Base-by-base conservation (phyloP, 2,888 invertebrate species). In the Augiades crinisus region DNA sequence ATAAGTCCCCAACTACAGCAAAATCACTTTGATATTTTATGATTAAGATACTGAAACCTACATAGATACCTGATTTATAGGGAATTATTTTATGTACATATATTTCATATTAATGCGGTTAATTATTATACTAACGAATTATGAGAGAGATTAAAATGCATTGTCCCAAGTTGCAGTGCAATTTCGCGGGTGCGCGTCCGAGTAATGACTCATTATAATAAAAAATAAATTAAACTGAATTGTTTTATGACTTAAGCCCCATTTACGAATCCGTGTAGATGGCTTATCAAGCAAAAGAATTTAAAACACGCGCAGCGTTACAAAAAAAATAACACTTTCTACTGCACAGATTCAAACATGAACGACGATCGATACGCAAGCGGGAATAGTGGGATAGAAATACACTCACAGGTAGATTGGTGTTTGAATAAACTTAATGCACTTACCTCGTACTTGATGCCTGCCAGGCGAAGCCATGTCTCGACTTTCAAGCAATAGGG, bases 401-500 rank as follows among this genome's bases (percentile, higher is more conserved):
- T 2, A 8, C 1, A 7, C 5, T 8, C 2, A 41, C 27, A 38
- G 12, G 19, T 10, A 8, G 17, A 22, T 10, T 14, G 6, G 21
- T 14, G 31, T 30, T 12, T n/a, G 17, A 33, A 37, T 13, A 22
- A 36, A 49, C 10, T 27, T 17, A 40, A 40, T 43, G 34, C 47
- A 75, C 94, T 92, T 90, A 98, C 98, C 96, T 98, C 97, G 89
- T 98, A 98, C 90, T 96, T 96, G 81, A 98, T 92, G 78, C 95
- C 96, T 74, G 95, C 94, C 70, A 98, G 92, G 78, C 98, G 93
- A 64, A 98, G 92, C 97, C 97, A 98, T 72, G 98, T 97, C 91
- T 98, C 98, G 69, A 98, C 96, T 92, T 98, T 98, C 79, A 98
- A 93, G 90, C 97, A 97, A 86, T 95, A 98, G 54, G 97, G 96